Evolutionary conservation across 2,888 invertebrate species (phyloP), one percentile per base, ranked within the genome.

Genomic region (Stratiomys singularior): DNA sequence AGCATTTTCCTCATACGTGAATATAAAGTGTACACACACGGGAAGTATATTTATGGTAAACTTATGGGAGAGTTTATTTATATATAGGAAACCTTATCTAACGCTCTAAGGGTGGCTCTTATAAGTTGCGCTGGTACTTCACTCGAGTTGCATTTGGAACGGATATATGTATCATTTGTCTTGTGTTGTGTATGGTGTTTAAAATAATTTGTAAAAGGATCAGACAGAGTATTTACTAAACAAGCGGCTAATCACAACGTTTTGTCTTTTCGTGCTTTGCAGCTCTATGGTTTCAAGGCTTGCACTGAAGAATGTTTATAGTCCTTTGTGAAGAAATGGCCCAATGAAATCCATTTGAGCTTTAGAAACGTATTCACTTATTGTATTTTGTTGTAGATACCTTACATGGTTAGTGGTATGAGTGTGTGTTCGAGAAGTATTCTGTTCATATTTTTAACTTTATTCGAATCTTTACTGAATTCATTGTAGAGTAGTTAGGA

Each of bases 121-220:
- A 21, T 25, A 3, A 9, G 37, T 23, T 67, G 67, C 37, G n/a
- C 21, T 27, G 44, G 28, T 67, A 46, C 21, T 23, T 23, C 4
- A 25, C 2, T 25, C 1, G 18, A 25, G 4, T 60, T 25, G 7
- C 4, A 15, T 18, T 37, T 52, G 44, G 13, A 44, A n/a, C 9
- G 9, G 37, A 5, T n/a, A 64, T 5, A 25, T 21, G 27, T 23
- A 21, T 18, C 27, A 23, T 25, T 60, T 60, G 15, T 25, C 5
- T 23, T 21, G 69, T 30, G 1, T 72, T 28, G 5, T n/a, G 58
- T 56, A 15, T 15, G 30, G 18, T 11, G 56, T 58, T 58, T 72
- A 72, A 72, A 72, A 56, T 72, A 72, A 72, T 56, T 56, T 56
- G 72, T 72, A 18, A 28, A 72, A 72, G 72, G 72, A 72, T 72